Evolutionary conservation across 2,113 vertebrate species (phyloP), one percentile per base, ranked within the genome.

Genomic region (Spilogale gracilis): DNA sequence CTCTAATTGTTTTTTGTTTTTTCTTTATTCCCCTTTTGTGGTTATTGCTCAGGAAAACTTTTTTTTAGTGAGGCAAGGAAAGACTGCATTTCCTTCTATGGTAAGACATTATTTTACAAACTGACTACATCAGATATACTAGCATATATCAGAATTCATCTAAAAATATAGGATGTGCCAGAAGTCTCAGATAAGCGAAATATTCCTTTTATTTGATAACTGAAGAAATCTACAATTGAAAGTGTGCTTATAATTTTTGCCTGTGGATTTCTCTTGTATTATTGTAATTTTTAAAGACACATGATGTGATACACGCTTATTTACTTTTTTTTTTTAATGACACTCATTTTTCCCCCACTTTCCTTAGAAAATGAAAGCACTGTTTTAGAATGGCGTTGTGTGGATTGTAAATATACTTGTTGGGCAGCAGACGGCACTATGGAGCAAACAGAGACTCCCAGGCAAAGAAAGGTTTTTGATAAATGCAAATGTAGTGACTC

Each of bases 351-450:
- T 85, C 52, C 60, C 67, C 11, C 3, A 25, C 52, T 48, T 88
- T 83, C 38, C 45, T 78, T n/a, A 56, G 48, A 58, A 97, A 82
- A 94, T 50, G 27, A 38, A 85, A 88, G 23, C 65, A 58, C 78
- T n/a, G 32, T 67, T 86, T 63, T 73, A 32, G 16, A 5, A 7
- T 71, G 16, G 16, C 60, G 0, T 85, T 87, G 10, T 58, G 32
- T 52, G 65, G 27, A 1, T 23, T 74, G 52, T 89, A 90, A 76
- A 21, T 93, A 60, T 85, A 91, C 43, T 17, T 65, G 9, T 52
- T 60, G 74, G 71, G 6, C 94, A 94, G 92, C 89, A 98, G 97
- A 97, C 92, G 94, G 94, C 89, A 97, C 81, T 96, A 16, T 52
- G 63, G 92, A 84, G 95, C 78, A 96, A 96, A 78, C 11, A 93